Conservation (phyloP, 2,888 invertebrate species). For the Scotopteryx bipunctaria region DNA sequence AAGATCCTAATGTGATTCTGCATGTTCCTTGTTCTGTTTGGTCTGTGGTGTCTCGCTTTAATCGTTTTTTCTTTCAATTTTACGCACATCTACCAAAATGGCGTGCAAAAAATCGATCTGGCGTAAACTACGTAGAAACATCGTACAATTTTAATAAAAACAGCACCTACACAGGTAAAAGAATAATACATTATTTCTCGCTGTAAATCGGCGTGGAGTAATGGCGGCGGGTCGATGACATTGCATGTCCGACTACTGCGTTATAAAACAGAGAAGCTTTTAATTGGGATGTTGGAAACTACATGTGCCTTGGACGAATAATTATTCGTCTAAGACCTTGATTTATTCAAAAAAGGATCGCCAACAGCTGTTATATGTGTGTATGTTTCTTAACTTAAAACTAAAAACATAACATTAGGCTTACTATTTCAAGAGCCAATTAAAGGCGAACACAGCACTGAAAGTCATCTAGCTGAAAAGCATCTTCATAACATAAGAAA, state of each 20-base stretch:
- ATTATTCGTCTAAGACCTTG: no score
- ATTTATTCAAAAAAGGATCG: no score
- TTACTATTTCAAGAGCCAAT: no score
- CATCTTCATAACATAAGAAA: no score
- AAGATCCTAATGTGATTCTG: background rate
- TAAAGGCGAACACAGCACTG: no score
- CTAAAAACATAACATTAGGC: no score
- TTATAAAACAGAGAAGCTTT: constrained; percentile 1
- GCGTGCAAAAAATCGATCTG: background rate
- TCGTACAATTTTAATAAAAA: background rate
- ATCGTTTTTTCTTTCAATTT: background rate
- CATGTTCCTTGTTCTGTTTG: background rate
- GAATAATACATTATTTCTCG: background rate
- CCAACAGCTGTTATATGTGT: no score
- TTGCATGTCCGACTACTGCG: background rate
- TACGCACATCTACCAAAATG: background rate
- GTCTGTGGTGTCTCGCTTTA: background rate
- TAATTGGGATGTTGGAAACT: background rate
- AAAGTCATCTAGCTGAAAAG: no score
- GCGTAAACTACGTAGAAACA: background rate
- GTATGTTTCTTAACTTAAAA: no score
- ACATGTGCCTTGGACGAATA: no score
- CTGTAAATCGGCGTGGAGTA: constrained; percentile 1
- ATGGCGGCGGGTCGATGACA: constrained; percentile 12
- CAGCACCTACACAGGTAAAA: background rate